These are phyloP conservation scores for Cichlasoma orientale DNA, from an alignment of 2,797 vertebrate genomes.

Conservation along the genomic window DNA sequence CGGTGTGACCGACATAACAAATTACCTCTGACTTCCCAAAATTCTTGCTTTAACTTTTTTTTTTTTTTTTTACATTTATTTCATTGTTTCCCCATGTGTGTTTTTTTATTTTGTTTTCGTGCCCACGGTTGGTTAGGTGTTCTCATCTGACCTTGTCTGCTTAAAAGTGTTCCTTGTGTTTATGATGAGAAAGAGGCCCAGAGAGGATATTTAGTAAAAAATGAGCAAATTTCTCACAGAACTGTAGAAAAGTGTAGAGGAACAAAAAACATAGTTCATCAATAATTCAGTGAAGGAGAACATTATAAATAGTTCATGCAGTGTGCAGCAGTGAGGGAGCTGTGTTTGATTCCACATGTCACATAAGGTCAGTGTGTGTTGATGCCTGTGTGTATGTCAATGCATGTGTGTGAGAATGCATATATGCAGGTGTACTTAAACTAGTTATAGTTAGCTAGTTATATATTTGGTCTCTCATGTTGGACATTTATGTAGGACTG, in stretches of 20 bases:
- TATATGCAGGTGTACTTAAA: neutral
- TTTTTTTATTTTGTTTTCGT: neutral
- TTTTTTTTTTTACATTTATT: neutral
- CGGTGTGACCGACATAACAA: constrained; percentile 32
- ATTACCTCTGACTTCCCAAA: constrained; percentile 26
- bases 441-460: neutral
- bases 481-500: neutral
- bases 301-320: constrained; percentile 82
- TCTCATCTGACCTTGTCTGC: constrained; percentile 28
- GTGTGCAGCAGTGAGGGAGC: constrained; percentile 65
- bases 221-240: constrained; percentile 53
- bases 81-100: constrained; percentile 29
- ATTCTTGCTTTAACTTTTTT: constrained; percentile 23
- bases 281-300: constrained; percentile 79
- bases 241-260: constrained; percentile 59
- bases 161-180: constrained; percentile 39
- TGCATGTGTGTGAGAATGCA: neutral
- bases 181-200: constrained; percentile 38
- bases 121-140: neutral
- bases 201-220: constrained; percentile 59
- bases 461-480: neutral
- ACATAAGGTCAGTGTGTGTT: constrained; percentile 60
- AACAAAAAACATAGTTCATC: constrained; percentile 74
- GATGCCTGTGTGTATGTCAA: constrained; percentile 14
- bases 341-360: constrained; percentile 72